phyloP scores from a whole-genome alignment of 2,113 vertebrate genomes.

The Cyrtonyx montezumae region DNA sequence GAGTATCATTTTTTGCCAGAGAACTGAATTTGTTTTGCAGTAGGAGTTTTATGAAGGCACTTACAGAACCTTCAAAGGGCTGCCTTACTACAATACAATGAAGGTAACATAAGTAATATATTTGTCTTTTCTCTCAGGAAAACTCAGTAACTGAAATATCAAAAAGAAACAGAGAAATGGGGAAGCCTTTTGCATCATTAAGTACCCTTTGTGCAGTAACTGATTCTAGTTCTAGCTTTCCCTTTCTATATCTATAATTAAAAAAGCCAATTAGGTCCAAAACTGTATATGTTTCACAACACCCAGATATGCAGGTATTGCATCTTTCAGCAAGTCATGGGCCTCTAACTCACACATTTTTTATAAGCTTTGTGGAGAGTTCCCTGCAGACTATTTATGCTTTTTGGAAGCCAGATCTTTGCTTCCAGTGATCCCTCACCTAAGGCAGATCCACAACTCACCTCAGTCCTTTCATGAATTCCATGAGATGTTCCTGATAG shows the following conservation, averaged over 20 bases:
- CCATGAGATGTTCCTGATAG: background rate
- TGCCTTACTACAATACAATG: background rate
- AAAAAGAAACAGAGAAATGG: background rate
- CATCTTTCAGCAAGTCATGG: background rate
- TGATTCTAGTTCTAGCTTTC: background rate
- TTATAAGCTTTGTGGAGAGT: background rate
- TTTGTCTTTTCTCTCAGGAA: background rate
- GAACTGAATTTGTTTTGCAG: background rate
- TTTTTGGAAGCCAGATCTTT: background rate
- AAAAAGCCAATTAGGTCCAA: background rate
- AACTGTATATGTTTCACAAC: background rate
- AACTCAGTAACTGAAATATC: background rate
- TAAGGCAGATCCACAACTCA: background rate
- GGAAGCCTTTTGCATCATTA: background rate
- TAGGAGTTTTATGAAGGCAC: background rate
- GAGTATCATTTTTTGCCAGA: background rate
- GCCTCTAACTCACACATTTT: background rate
- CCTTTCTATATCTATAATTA: background rate
- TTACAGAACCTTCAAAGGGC: background rate
- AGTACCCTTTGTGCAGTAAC: background rate
- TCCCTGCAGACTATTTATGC: background rate
- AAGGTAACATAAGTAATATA: background rate
- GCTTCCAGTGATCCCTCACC: background rate
- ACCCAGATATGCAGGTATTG: background rate
- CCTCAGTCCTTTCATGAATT: background rate